Evolutionary conservation across 2,888 invertebrate genomes (phyloP).

Genomic region (Melanostoma mellinum): DNA sequence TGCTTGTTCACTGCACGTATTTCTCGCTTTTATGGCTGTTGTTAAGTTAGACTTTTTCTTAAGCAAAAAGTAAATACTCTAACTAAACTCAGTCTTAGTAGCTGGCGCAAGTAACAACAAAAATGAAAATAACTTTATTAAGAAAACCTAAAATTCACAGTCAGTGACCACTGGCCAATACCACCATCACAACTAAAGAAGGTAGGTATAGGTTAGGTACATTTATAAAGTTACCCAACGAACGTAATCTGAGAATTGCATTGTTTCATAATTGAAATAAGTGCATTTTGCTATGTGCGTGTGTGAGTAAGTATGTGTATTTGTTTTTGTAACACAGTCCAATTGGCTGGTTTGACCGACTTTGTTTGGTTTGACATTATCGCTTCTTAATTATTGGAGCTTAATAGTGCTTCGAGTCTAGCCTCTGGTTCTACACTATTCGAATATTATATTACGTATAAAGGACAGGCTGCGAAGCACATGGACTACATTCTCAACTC

Average conservation of each 20-base stretch:
- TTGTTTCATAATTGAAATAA: conserved; percentile 72
- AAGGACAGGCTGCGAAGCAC: conserved; percentile 49
- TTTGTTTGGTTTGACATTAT: conserved; percentile 66
- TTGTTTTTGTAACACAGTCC: conserved; percentile 51
- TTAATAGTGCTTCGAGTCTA: conserved; percentile 30
- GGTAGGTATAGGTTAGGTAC: conserved; percentile 14
- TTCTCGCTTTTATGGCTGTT: neutral
- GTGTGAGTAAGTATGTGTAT: conserved; percentile 1
- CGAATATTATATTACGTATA: conserved; percentile 53
- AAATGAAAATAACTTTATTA: conserved; percentile 23
- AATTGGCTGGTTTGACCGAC: conserved; percentile 68
- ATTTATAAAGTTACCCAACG: conserved; percentile 54
- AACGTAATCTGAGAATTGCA: conserved; percentile 71
- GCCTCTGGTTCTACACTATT: conserved; percentile 40
- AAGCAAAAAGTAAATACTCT: conserved; percentile 45
- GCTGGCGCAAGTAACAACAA: conserved; percentile 16
- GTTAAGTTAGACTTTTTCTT: conserved; percentile 21
- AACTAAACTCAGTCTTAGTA: conserved; percentile 47
- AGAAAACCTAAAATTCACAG: conserved; percentile 66
- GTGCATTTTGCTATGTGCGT: conserved; percentile 49
- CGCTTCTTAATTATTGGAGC: conserved; percentile 70
- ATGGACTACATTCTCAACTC: conserved; percentile 41
- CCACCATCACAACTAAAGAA: neutral
- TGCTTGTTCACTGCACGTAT: neutral
- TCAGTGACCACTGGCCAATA: conserved; percentile 58